phyloP scores from a whole-genome alignment of 35 echinoderm and acorn worm genomes.

The Heliocidaris erythrogramma region DNA sequence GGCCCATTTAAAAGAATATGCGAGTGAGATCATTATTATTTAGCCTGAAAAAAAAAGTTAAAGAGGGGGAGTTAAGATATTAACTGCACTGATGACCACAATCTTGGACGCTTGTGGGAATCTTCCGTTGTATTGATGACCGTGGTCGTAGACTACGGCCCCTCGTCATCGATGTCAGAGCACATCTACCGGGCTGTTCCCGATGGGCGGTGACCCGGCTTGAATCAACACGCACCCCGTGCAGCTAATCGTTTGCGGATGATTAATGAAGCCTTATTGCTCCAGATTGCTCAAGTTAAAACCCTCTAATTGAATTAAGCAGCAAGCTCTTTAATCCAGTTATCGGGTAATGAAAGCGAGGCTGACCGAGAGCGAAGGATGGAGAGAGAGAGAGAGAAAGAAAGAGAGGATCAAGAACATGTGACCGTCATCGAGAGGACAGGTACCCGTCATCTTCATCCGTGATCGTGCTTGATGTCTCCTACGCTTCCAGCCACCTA shows the following conservation, averaged over 20 bases:
- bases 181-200: background rate
- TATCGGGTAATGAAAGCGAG: constrained; percentile 1
- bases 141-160: background rate
- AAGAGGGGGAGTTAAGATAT: too few species aligned
- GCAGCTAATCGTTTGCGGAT: constrained; percentile 44
- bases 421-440: too few species aligned
- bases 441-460: background rate
- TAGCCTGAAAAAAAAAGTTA: too few species aligned
- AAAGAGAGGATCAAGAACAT: background rate
- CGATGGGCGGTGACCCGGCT: constrained; percentile 27
- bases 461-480: background rate
- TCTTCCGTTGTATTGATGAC: background rate
- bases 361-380: background rate
- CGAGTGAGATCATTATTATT: too few species aligned
- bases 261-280: constrained; percentile 44
- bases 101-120: too few species aligned
- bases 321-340: constrained; percentile 43
- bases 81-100: too few species aligned
- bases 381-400: background rate
- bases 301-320: constrained; percentile 43
- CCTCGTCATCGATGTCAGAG: background rate
- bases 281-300: constrained; percentile 46
- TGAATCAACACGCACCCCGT: constrained; percentile 20
- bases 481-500: background rate
- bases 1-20: too few species aligned